Evolutionary conservation across 2,113 vertebrate genomes (phyloP).

Genomic region (Rattus rattus): DNA sequence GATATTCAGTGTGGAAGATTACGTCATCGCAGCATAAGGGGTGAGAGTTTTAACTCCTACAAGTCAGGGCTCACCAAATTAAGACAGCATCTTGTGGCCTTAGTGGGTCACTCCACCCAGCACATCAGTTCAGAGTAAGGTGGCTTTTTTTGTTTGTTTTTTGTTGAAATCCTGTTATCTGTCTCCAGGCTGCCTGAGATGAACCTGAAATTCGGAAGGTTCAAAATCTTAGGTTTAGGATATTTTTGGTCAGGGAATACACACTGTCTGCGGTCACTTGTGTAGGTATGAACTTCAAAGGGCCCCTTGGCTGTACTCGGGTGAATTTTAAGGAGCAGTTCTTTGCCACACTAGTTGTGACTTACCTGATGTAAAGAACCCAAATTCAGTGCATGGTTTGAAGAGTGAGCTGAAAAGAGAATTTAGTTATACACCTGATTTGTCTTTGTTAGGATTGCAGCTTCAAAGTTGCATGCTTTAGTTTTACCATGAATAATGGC

Average conservation of each 20-base stretch:
- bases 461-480: not conserved
- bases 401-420: not conserved
- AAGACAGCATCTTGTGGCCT: not conserved
- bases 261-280: not conserved
- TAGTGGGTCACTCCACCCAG: not conserved
- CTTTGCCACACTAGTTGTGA: not conserved
- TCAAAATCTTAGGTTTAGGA: not conserved
- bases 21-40: conserved; percentile 77
- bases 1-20: conserved; percentile 75
- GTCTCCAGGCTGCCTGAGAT: not conserved
- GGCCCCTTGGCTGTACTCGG: not conserved
- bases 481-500: not conserved
- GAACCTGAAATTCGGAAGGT: not conserved
- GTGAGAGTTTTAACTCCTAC: conserved; percentile 75
- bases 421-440: not conserved
- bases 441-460: conserved; percentile 14
- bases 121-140: not conserved
- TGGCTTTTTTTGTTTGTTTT: not conserved
- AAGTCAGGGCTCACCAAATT: conserved; percentile 42
- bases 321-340: conserved; percentile 5
- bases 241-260: not conserved
- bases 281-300: conserved; percentile 26
- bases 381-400: not conserved
- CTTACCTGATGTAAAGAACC: not conserved
- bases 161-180: conserved; percentile 10